phyloP scores from a whole-genome alignment of 2,888 invertebrate genomes.

The Phaedon cochleariae region DNA sequence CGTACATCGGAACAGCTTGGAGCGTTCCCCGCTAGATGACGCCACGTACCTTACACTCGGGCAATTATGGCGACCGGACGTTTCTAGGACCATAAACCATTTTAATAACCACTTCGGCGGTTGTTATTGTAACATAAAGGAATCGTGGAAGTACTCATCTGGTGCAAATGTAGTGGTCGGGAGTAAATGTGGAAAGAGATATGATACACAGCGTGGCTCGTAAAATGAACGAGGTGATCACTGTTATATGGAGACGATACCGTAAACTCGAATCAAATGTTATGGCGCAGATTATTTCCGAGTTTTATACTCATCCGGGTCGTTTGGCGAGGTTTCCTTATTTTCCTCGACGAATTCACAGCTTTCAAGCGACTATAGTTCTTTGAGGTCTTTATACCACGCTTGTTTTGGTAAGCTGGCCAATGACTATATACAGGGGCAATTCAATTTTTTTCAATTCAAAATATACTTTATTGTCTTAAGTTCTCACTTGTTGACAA shows the following conservation, averaged over 20 bases:
- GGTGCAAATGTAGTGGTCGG: constrained; percentile 51
- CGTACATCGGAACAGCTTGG: constrained; percentile 9
- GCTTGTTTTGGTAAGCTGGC: no score
- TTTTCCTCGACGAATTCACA: neutral
- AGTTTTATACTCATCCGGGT: constrained; percentile 36
- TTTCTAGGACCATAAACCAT: constrained; percentile 54
- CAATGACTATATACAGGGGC: no score
- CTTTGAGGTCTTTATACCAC: no score
- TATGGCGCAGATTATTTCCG: constrained; percentile 51
- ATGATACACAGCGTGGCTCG: constrained; percentile 48
- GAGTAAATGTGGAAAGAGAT: constrained; percentile 37
- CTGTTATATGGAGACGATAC: constrained; percentile 34
- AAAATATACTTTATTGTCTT: no score
- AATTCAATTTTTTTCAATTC: no score
- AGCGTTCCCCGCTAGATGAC: constrained; percentile 37
- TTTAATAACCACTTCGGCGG: constrained; percentile 60
- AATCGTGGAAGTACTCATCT: constrained; percentile 58
- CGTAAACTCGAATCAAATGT: constrained; percentile 53
- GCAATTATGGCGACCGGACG: constrained; percentile 15
- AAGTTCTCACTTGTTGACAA: no score
- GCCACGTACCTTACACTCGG: constrained; percentile 8
- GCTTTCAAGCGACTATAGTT: no score
- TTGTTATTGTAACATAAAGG: constrained; percentile 62
- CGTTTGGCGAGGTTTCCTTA: constrained; percentile 12
- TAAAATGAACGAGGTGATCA: constrained; percentile 55